phyloP scores from a whole-genome alignment of 2,888 invertebrate species.

The Hypena proboscidalis region DNA sequence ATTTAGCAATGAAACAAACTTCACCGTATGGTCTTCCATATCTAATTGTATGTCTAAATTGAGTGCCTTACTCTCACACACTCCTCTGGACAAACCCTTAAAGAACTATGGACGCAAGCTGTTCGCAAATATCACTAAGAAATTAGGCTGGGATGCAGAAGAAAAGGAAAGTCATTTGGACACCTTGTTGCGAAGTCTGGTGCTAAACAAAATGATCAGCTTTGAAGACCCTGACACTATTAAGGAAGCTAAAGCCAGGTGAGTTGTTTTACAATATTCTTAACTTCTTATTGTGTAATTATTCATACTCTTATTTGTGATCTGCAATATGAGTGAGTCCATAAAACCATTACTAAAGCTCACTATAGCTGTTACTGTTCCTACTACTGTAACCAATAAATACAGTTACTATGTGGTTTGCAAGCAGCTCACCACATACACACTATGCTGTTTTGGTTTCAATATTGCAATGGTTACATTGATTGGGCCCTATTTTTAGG shows the following conservation, averaged over 20 bases:
- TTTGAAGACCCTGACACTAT: conserved; percentile 92
- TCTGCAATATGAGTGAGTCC: too few species aligned
- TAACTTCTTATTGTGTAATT: too few species aligned
- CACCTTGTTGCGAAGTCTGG: conserved; percentile 93
- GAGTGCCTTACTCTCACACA: conserved; percentile 91
- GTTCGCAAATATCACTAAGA: conserved; percentile 88
- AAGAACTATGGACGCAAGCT: conserved; percentile 91
- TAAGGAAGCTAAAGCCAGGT: conserved; percentile 90
- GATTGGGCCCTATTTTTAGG: too few species aligned
- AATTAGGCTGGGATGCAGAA: conserved; percentile 94
- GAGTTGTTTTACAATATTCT: neutral
- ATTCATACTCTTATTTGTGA: too few species aligned
- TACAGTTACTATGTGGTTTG: too few species aligned
- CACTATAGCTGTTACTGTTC: too few species aligned
- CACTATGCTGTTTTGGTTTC: too few species aligned
- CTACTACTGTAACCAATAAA: too few species aligned
- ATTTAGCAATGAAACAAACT: conserved; percentile 94
- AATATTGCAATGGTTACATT: too few species aligned
- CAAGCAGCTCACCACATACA: too few species aligned
- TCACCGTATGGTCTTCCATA: conserved; percentile 96
- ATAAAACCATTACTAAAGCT: too few species aligned
- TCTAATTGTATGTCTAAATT: conserved; percentile 92
- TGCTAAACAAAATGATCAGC: conserved; percentile 92
- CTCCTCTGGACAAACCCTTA: conserved; percentile 90
- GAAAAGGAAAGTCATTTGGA: conserved; percentile 94